A percentile compares a stretch with the other conserved stretches of the same genome.
phyloP scores from a whole-genome alignment of 2,113 vertebrate genomes.

The Cryptomyrus ogoouensis region DNA sequence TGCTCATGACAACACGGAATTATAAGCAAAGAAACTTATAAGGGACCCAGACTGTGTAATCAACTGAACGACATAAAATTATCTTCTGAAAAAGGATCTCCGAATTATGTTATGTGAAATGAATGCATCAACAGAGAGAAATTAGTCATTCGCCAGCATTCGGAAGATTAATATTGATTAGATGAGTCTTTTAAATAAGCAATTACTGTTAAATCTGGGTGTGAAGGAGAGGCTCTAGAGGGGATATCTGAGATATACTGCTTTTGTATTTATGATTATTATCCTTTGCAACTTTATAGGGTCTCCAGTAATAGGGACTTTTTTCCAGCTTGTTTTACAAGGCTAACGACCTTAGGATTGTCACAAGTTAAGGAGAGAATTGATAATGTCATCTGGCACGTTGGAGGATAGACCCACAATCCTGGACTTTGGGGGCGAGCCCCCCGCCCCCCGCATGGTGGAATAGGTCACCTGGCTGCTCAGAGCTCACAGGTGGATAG shows the following conservation, averaged over 20 bases:
- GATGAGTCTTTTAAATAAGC: slow-evolving; percentile 11
- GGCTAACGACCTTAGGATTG: slow-evolving; percentile 8
- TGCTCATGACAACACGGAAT: neutral
- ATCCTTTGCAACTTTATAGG: neutral
- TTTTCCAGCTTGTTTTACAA: neutral
- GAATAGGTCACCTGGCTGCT: neutral
- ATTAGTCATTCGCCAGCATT: slow-evolving; percentile 1
- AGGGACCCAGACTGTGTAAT: neutral
- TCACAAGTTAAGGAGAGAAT: neutral
- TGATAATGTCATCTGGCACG: neutral
- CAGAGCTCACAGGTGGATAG: neutral
- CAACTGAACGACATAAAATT: neutral
- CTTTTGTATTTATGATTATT: slow-evolving; percentile 10
- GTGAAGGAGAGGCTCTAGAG: neutral
- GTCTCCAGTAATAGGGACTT: neutral
- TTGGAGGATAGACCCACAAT: neutral
- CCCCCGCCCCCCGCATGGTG: neutral
- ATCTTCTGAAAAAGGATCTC: neutral
- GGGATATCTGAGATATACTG: neutral
- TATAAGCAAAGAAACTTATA: neutral
- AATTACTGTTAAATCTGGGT: slow-evolving; percentile 7
- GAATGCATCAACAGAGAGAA: slow-evolving; percentile 1
- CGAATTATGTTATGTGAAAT: neutral
- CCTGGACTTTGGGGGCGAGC: neutral
- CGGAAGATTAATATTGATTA: slow-evolving; percentile 10